Evolutionary conservation across 1,140 invertebrate genomes (phyloP), one percentile per base, ranked within the genome.

Genomic region (Pteromalus puparum): DNA sequence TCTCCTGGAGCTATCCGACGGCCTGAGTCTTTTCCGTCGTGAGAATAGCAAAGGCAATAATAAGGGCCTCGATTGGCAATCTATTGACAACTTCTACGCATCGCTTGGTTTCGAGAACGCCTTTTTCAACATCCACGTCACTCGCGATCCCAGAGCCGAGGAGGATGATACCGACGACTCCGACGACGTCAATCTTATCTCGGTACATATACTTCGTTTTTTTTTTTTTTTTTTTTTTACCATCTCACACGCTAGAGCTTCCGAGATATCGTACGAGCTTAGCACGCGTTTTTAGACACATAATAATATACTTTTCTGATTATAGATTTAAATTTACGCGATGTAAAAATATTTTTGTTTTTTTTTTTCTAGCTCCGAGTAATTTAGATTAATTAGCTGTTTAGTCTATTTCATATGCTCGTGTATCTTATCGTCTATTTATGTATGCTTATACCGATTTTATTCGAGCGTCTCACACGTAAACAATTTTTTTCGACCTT

Each of bases 91-190:
- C 13, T 65, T 81, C 21, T 85, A 85, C 38, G 84, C 84, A 12
- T 77, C 78, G 1, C 15, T 82, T 2, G 84, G 84, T 15, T 85
- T 82, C 67, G 84, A 85, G 61, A 79, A 85, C 67, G 84, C 84
- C 74, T 85, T 85, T 67, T 85, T 85, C 74, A 81, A 81, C 30
- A 65, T 78, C 67, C 75, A 80, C 79, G 78, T 85, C 74, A 85
- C 74, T 1, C 72, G 79, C 28, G 84, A 85, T 61, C 81, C 81
- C 61, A 61, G 53, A 61, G 53, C 53, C 21, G 53, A 61, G 21
- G 53, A 61, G 18, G 53, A 61, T 6, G 53, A 61, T n/a, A 21
- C 53, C 21, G 53, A 53, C 26, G 53, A 77, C n/a, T 70, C 48
- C n/a, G 34, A 65, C n/a, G 67, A 85, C 61, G 74, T 70, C 79